phyloP scores from a whole-genome alignment of 2,113 vertebrate species.

The Apus apus region DNA sequence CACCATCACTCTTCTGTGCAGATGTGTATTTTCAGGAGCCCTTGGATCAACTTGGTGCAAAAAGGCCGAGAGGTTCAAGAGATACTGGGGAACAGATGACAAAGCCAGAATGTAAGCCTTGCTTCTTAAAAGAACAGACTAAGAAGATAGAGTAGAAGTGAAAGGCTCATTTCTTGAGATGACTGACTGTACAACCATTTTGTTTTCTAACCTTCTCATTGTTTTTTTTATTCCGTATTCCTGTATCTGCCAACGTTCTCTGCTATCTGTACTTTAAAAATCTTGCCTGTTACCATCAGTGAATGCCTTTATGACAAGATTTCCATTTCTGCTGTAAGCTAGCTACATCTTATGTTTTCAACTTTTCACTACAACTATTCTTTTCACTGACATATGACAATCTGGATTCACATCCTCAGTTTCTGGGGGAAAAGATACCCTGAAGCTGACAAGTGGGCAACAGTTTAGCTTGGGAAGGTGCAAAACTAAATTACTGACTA shows the following conservation, averaged over 20 bases:
- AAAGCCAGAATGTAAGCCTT: not conserved
- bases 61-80: not conserved
- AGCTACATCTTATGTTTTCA: not conserved
- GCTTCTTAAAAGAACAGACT: not conserved
- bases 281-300: not conserved
- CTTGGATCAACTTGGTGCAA: not conserved
- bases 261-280: not conserved
- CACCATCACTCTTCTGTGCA: not conserved
- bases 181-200: not conserved
- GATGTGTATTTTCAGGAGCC: not conserved
- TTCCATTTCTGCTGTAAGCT: not conserved
- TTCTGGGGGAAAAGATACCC: not conserved
- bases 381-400: not conserved
- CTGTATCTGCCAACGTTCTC: not conserved
- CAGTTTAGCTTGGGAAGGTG: not conserved
- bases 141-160: not conserved
- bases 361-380: not conserved
- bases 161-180: not conserved
- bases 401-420: not conserved
- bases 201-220: not conserved
- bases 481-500: not conserved
- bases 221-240: not conserved
- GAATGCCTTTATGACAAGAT: not conserved
- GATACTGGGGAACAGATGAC: not conserved
- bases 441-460: not conserved